Evolutionary conservation across 2,797 vertebrate species (phyloP).

Genomic region (Danio aesculapii): DNA sequence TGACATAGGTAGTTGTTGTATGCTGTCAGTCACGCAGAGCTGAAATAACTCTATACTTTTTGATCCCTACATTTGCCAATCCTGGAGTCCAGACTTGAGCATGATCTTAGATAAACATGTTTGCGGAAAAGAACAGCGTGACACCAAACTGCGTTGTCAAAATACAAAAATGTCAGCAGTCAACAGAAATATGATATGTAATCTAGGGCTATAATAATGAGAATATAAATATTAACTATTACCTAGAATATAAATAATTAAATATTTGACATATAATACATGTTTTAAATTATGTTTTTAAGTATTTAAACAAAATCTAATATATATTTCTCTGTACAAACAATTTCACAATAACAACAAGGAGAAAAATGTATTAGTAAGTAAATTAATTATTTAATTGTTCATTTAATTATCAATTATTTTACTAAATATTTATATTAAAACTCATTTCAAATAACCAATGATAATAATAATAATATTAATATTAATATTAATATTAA

Average conservation of each 20-base stretch:
- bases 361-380: too few relatives aligned
- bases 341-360: too few relatives aligned
- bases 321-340: too few relatives aligned
- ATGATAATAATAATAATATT: background rate
- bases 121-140: background rate
- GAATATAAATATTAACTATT: background rate
- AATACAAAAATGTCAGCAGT: background rate
- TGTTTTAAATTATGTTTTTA: too few relatives aligned
- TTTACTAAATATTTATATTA: too few relatives aligned
- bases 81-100: conserved; percentile 13
- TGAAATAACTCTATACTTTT: conserved; percentile 20
- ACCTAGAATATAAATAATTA: too few relatives aligned
- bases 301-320: too few relatives aligned
- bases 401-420: too few relatives aligned
- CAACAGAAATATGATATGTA: background rate
- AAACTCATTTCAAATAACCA: too few relatives aligned
- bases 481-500: too few relatives aligned
- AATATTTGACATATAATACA: too few relatives aligned
- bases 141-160: background rate
- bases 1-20: conserved; percentile 39
- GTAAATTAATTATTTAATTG: too few relatives aligned
- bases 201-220: background rate
- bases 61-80: conserved; percentile 35
- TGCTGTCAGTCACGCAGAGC: conserved; percentile 23
- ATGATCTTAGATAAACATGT: conserved; percentile 23